A percentile compares a stretch with the other conserved stretches of the same genome.
phyloP scores from a whole-genome alignment of 2,113 vertebrate species.

The Leptosomus discolor region DNA sequence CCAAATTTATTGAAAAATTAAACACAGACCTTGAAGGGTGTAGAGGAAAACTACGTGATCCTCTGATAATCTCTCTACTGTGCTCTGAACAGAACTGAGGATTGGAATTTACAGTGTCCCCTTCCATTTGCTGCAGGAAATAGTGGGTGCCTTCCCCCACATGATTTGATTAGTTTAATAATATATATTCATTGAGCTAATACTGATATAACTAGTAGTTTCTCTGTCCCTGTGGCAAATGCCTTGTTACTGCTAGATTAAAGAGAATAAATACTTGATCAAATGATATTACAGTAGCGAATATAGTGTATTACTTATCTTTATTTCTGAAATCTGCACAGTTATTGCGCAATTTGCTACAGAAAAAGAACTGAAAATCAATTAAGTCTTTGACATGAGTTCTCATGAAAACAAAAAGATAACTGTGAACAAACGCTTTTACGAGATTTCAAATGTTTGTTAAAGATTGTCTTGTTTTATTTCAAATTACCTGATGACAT shows the following conservation, averaged over 20 bases:
- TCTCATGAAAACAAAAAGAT: background rate
- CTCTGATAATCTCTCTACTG: background rate
- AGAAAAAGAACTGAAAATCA: background rate
- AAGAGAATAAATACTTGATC: background rate
- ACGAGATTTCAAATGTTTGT: background rate
- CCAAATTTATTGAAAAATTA: background rate
- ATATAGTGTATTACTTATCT: background rate
- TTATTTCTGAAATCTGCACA: background rate
- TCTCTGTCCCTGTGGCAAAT: background rate
- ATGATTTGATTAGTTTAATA: background rate
- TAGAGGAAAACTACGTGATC: background rate
- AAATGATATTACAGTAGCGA: background rate
- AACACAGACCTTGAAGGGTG: background rate
- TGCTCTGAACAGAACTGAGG: background rate
- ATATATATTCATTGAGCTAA: background rate
- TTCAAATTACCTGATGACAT: background rate
- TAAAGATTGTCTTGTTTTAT: background rate
- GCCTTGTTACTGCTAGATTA: background rate
- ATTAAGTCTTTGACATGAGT: background rate
- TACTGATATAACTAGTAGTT: background rate
- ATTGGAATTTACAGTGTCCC: background rate
- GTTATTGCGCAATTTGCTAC: background rate
- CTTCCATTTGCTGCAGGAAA: background rate
- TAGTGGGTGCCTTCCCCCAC: background rate
- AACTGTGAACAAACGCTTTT: background rate